phyloP scores from a whole-genome alignment of 2,113 vertebrate species.

The Oriolus oriolus region DNA sequence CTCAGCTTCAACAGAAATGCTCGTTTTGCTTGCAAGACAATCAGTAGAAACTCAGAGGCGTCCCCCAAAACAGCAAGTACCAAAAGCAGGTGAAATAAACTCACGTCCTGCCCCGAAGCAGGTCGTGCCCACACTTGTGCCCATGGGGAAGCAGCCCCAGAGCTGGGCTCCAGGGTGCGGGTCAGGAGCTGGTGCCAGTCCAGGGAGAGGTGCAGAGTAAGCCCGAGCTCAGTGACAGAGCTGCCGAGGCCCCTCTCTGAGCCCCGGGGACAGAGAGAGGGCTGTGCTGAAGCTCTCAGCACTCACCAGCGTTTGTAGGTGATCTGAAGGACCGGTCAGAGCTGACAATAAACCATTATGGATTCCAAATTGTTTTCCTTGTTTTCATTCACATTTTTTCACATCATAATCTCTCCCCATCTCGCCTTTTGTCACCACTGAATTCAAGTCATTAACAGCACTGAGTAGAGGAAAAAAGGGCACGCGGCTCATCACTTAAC shows the following conservation, averaged over 20 bases:
- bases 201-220: neutral
- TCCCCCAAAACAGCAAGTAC: neutral
- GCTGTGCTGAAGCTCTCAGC: neutral
- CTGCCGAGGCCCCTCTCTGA: fast-evolving
- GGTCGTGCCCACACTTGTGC: fast-evolving
- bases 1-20: neutral
- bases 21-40: neutral
- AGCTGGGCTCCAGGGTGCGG: neutral
- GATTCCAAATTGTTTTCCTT: neutral
- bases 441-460: neutral
- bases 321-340: neutral
- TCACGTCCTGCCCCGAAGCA: neutral
- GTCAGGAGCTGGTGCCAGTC: neutral
- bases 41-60: neutral
- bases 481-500: neutral
- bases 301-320: neutral
- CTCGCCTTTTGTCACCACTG: neutral
- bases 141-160: neutral
- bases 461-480: neutral
- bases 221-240: neutral
- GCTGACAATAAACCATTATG: neutral
- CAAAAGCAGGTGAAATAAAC: neutral
- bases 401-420: neutral
- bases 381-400: neutral
- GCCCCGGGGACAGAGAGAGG: neutral